A percentile compares a stretch with the other conserved stretches of the same genome.
Evolutionary conservation across 2,888 invertebrate species (phyloP).

Genomic region (Melanophora roralis): DNA sequence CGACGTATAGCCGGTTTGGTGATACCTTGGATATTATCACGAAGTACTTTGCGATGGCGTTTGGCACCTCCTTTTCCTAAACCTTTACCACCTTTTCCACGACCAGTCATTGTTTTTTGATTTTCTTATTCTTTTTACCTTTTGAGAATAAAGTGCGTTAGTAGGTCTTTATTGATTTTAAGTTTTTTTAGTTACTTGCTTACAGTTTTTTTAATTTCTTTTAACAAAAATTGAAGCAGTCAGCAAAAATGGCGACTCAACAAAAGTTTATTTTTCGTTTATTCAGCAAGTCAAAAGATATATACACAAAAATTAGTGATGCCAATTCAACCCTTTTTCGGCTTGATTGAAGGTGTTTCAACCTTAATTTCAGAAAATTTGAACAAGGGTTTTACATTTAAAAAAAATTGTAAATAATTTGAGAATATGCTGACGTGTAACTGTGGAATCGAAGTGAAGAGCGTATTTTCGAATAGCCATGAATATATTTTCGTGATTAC

Average conservation of each 20-base stretch:
- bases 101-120: constrained; percentile 83
- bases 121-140: constrained; percentile 66
- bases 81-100: constrained; percentile 88
- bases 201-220: not conserved
- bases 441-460: too few relatives aligned
- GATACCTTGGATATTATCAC: too few relatives aligned
- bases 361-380: not conserved
- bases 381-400: too few relatives aligned
- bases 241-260: constrained; percentile 39
- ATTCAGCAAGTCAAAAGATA: not conserved
- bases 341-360: not conserved
- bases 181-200: not conserved
- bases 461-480: too few relatives aligned
- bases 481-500: too few relatives aligned
- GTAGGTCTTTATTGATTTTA: not conserved
- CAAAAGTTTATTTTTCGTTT: not conserved
- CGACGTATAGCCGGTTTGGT: constrained; percentile 88
- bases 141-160: not conserved
- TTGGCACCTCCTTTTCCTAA: constrained; percentile 87
- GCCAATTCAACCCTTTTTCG: not conserved
- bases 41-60: too few relatives aligned
- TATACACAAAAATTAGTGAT: not conserved
- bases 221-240: too few relatives aligned
- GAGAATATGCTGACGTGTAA: too few relatives aligned
- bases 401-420: too few relatives aligned